A percentile compares a stretch with the other conserved stretches of the same genome.
These are phyloP conservation scores for Thymelicus lineola DNA, from an alignment of 2,888 invertebrate species.

Conservation along the genomic window DNA sequence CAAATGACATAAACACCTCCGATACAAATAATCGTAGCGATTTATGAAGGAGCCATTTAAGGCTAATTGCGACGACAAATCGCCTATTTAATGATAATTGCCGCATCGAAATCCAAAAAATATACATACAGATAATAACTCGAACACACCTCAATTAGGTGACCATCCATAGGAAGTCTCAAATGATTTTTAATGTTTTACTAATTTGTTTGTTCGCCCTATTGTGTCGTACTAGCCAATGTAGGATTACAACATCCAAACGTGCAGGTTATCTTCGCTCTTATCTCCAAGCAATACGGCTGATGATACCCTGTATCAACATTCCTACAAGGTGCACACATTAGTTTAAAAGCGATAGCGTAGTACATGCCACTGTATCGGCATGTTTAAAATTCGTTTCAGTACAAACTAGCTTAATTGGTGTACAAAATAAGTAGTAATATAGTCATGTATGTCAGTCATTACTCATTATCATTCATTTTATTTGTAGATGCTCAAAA, in stretches of 20 bases:
- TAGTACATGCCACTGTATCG: slow-evolving; percentile 39
- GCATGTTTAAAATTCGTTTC: slow-evolving; percentile 26
- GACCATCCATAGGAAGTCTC: slow-evolving; percentile 66
- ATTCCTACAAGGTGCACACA: slow-evolving; percentile 27
- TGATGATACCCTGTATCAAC: slow-evolving; percentile 35
- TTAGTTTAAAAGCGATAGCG: slow-evolving; percentile 38
- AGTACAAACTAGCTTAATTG: not conserved
- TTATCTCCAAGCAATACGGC: slow-evolving; percentile 38
- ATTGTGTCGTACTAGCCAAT: slow-evolving; percentile 41
- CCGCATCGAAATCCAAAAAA: slow-evolving; percentile 67
- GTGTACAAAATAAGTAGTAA: not conserved
- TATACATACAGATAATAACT: slow-evolving; percentile 49
- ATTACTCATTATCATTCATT: too few species aligned
- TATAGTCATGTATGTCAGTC: not conserved
- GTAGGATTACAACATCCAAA: slow-evolving; percentile 26
- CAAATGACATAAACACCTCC: slow-evolving; percentile 6
- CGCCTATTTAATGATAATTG: slow-evolving; percentile 70
- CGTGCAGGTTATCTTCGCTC: slow-evolving; percentile 31
- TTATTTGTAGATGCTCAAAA: too few species aligned
- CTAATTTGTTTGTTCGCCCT: slow-evolving; percentile 70
- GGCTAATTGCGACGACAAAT: slow-evolving; percentile 72
- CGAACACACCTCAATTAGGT: slow-evolving; percentile 68
- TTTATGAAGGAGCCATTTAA: slow-evolving; percentile 68
- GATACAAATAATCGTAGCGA: slow-evolving; percentile 50
- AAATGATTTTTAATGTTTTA: slow-evolving; percentile 70